Conservation (phyloP, 2,113 vertebrate species). For the Odocoileus virginianus region DNA sequence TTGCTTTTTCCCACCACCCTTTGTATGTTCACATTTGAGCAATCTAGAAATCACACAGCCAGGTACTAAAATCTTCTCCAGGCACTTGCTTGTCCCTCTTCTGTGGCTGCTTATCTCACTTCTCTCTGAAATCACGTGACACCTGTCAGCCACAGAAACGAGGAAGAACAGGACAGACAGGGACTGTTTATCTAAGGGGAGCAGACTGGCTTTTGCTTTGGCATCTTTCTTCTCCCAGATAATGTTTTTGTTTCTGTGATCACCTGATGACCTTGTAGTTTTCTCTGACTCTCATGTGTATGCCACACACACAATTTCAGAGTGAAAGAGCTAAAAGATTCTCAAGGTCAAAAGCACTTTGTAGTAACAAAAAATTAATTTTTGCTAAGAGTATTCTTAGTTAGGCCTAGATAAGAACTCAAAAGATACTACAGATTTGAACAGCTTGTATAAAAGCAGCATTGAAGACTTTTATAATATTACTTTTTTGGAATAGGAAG, state of each 20-base stretch:
- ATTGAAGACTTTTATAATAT: background rate
- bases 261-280: conserved; percentile 51
- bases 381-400: background rate
- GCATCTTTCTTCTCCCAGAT: conserved; percentile 20
- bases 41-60: background rate
- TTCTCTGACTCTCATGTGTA: background rate
- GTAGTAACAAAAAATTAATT: background rate
- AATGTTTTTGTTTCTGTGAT: conserved; percentile 42
- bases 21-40: background rate
- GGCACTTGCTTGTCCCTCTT: background rate
- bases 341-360: background rate
- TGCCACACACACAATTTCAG: background rate
- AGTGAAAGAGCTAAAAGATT: background rate
- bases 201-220: conserved; percentile 37
- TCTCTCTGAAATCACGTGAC: background rate
- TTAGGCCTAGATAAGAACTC: background rate
- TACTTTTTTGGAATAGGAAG: background rate
- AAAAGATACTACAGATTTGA: background rate
- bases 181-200: conserved; percentile 62
- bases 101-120: conserved; percentile 27
- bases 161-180: conserved; percentile 17
- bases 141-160: conserved; percentile 35
- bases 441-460: background rate
- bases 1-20: background rate
- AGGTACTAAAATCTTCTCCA: background rate